phyloP scores from a whole-genome alignment of 2,113 vertebrate genomes.

The Mesocricetus auratus region DNA sequence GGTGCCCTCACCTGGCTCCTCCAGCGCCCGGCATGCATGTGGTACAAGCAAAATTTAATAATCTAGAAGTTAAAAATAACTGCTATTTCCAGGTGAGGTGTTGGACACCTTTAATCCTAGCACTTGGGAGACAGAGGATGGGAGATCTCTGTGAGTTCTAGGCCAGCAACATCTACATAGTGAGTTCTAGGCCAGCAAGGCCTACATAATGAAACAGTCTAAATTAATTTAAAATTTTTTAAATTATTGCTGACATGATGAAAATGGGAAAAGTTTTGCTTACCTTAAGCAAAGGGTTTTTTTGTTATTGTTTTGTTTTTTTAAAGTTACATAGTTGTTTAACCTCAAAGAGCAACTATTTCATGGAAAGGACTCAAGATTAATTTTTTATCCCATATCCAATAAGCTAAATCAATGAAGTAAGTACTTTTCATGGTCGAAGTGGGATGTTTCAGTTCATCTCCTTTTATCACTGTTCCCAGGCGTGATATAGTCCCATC shows the following conservation, averaged over 20 bases:
- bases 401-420: slow-evolving; percentile 52
- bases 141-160: too few species aligned
- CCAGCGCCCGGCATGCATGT: background rate
- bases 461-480: slow-evolving; percentile 34
- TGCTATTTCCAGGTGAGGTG: background rate
- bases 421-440: slow-evolving; percentile 56
- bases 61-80: slow-evolving; percentile 56
- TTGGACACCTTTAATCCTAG: background rate
- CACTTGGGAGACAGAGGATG: background rate
- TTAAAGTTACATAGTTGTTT: slow-evolving; percentile 55
- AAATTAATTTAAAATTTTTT: background rate
- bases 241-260: background rate
- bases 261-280: slow-evolving; percentile 21
- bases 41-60: slow-evolving; percentile 33
- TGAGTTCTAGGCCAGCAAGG: too few species aligned
- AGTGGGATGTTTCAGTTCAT: slow-evolving; percentile 49
- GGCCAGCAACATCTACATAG: too few species aligned
- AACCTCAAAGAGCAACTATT: slow-evolving; percentile 42
- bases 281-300: slow-evolving; percentile 36
- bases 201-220: background rate
- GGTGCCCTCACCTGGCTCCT: background rate
- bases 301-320: background rate
- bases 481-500: slow-evolving; percentile 31
- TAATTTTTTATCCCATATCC: slow-evolving; percentile 54
- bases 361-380: slow-evolving; percentile 40